A percentile compares a stretch with the other conserved stretches of the same genome.
Conservation (phyloP, 2,797 vertebrate species). For the Lithobates sylvaticus region DNA sequence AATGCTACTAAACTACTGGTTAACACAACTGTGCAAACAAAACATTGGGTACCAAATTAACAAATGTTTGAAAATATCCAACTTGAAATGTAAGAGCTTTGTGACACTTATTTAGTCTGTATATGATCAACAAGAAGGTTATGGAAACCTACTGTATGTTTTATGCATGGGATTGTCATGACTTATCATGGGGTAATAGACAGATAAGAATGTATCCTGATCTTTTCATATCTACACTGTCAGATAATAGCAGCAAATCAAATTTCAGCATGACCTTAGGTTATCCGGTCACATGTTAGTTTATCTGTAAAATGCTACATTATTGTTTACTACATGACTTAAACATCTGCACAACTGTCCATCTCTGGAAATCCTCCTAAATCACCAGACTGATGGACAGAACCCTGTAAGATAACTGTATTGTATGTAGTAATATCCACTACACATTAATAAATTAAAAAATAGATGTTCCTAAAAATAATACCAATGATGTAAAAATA, state of each 20-base stretch:
- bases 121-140: too few species aligned
- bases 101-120: too few species aligned
- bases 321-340: conserved; percentile 50
- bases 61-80: too few species aligned
- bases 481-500: too few species aligned
- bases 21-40: too few species aligned
- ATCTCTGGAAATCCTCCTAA: conserved; percentile 40
- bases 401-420: conserved; percentile 25
- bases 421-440: neutral
- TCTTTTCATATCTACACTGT: neutral
- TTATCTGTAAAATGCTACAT: conserved; percentile 38
- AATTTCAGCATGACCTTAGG: neutral
- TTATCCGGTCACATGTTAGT: conserved; percentile 27
- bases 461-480: too few species aligned
- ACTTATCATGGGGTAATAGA: too few species aligned
- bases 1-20: too few species aligned
- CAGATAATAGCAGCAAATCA: neutral
- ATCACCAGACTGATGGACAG: conserved; percentile 26
- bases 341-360: conserved; percentile 12
- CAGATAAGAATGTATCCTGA: neutral
- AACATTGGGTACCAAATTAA: too few species aligned
- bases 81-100: too few species aligned
- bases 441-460: neutral
- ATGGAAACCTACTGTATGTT: too few species aligned
- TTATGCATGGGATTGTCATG: too few species aligned